A percentile compares a stretch with the other conserved stretches of the same genome.
These are phyloP conservation scores for Andrena chrysosceles DNA, from an alignment of 2,888 invertebrate genomes.

Conservation along the genomic window DNA sequence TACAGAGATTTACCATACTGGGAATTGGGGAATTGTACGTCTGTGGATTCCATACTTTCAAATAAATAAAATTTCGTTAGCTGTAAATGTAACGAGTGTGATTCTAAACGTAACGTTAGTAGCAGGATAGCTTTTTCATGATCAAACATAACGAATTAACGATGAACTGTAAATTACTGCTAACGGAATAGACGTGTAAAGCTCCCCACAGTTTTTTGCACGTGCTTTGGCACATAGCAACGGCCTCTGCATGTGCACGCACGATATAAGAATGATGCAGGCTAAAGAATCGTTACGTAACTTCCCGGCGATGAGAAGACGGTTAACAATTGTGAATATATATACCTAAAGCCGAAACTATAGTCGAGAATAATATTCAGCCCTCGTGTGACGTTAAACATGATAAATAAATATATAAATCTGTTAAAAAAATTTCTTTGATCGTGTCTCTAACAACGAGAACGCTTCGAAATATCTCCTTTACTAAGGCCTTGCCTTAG, in stretches of 20 bases:
- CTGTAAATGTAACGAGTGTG: neutral
- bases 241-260: slow-evolving; percentile 36
- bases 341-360: neutral
- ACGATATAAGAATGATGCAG: slow-evolving; percentile 29
- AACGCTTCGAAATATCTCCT: neutral
- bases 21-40: neutral
- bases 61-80: neutral
- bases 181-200: neutral
- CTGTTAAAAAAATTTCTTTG: neutral
- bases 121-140: neutral
- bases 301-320: slow-evolving; percentile 4
- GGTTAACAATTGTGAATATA: neutral
- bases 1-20: neutral
- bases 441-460: neutral
- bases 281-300: slow-evolving; percentile 44
- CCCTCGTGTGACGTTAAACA: neutral
- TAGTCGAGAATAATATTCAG: neutral
- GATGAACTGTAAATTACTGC: no score
- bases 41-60: neutral
- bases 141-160: neutral
- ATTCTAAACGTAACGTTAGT: neutral
- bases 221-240: slow-evolving; percentile 17
- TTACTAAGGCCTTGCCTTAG: neutral
- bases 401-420: neutral
- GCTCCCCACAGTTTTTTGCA: neutral